These are phyloP conservation scores for Polyodon spathula DNA, from an alignment of 2,113 vertebrate species.

Conservation along the genomic window DNA sequence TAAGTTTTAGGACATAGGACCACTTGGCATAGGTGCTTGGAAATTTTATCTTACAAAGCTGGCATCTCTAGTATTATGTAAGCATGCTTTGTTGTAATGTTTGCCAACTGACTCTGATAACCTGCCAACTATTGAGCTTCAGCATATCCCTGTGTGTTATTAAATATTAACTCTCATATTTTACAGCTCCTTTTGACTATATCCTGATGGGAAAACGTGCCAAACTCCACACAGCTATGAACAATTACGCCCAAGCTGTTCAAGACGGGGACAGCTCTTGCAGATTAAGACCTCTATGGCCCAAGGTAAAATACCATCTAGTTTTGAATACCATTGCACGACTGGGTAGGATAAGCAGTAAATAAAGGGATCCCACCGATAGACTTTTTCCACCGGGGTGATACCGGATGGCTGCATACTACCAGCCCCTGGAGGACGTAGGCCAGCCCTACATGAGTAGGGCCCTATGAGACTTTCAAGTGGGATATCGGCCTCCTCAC, in stretches of 20 bases:
- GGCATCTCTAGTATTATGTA: too few species aligned
- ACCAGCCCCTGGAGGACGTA: too few species aligned
- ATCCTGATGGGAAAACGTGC: slow-evolving; percentile 61
- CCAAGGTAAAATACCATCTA: slow-evolving; percentile 55
- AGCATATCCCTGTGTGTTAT: too few species aligned
- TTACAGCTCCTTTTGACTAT: slow-evolving; percentile 65
- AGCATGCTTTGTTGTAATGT: too few species aligned
- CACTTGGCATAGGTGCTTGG: too few species aligned
- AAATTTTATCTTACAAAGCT: too few species aligned
- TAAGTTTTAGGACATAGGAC: too few species aligned
- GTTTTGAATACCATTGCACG: background rate
- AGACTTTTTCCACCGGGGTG: too few species aligned
- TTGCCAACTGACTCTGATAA: background rate
- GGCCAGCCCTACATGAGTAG: too few species aligned
- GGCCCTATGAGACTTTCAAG: too few species aligned
- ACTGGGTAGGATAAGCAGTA: background rate
- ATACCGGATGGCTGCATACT: too few species aligned
- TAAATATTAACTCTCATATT: slow-evolving; percentile 10
- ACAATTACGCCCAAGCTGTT: slow-evolving; percentile 67
- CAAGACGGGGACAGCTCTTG: slow-evolving; percentile 62
- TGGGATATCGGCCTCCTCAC: too few species aligned
- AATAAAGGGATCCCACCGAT: background rate
- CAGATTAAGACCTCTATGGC: slow-evolving; percentile 59
- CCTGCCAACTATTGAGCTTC: background rate
- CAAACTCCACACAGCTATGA: slow-evolving; percentile 65